These are phyloP conservation scores for Galeopsomyia nigrocyanea DNA, from an alignment of 2,888 invertebrate genomes.

Conservation along the genomic window DNA sequence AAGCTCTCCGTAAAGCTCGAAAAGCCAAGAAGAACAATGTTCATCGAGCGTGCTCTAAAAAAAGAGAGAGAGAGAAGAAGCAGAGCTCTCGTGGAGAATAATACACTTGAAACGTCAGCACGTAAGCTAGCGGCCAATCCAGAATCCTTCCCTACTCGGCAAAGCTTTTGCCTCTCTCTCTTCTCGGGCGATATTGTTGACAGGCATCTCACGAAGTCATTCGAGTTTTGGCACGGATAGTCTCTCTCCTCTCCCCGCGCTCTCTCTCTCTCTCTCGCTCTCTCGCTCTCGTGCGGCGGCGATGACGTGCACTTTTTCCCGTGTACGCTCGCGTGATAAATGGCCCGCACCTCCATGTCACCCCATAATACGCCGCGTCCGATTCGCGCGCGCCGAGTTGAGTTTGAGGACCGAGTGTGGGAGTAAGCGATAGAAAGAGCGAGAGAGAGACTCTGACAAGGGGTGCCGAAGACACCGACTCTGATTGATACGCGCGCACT, in stretches of 20 bases:
- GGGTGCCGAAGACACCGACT: slow-evolving; percentile 60
- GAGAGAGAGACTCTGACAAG: slow-evolving; percentile 54
- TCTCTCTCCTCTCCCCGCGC: slow-evolving; percentile 37
- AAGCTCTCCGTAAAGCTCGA: no score
- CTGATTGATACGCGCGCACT: slow-evolving; percentile 59
- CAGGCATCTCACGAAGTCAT: slow-evolving; percentile 67
- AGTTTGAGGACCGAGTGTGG: slow-evolving; percentile 2
- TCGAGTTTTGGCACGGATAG: slow-evolving; percentile 61
- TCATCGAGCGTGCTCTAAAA: neutral
- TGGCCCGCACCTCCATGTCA: slow-evolving; percentile 59
- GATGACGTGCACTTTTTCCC: slow-evolving; percentile 67
- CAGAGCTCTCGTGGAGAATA: neutral
- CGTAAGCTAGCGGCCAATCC: slow-evolving; percentile 11
- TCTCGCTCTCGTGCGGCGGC: slow-evolving; percentile 40
- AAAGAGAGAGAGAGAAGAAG: neutral
- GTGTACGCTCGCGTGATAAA: slow-evolving; percentile 62
- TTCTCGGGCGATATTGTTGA: slow-evolving; percentile 59
- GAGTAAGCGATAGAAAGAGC: slow-evolving; percentile 57
- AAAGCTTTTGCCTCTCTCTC: no score
- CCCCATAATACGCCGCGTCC: slow-evolving; percentile 46
- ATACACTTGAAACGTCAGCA: slow-evolving; percentile 8
- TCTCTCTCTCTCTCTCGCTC: slow-evolving; percentile 3
- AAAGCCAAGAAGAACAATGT: no score
- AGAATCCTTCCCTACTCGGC: slow-evolving; percentile 6
- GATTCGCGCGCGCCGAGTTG: slow-evolving; percentile 47